Percentiles rank a stretch among this genome's conserved stretches.
phyloP scores from a whole-genome alignment of 2,113 vertebrate species.

The Mixornis gularis region DNA sequence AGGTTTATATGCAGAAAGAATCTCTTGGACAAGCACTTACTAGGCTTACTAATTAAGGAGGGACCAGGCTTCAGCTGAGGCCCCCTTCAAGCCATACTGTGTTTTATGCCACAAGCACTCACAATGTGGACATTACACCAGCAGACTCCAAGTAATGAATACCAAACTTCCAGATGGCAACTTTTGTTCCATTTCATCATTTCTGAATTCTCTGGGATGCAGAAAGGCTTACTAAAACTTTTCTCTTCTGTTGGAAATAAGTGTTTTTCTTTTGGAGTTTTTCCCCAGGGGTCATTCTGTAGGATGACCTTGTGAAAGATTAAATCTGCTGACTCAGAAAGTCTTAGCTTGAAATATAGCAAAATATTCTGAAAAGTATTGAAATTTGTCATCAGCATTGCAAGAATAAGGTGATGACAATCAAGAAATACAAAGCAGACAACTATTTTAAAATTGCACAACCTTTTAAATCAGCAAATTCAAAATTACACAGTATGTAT shows the following conservation, averaged over 20 bases:
- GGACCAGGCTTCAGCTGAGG: background rate
- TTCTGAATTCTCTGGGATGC: background rate
- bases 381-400: background rate
- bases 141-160: background rate
- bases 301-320: background rate
- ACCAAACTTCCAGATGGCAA: background rate
- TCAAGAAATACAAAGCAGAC: background rate
- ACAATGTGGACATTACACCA: background rate
- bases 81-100: fast-evolving
- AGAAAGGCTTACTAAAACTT: background rate
- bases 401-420: background rate
- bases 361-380: background rate
- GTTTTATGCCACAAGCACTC: fast-evolving
- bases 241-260: background rate
- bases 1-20: background rate
- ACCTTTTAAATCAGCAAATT: background rate
- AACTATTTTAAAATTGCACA: background rate
- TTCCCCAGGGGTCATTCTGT: background rate
- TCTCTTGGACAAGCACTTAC: background rate
- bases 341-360: background rate
- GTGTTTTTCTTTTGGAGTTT: background rate
- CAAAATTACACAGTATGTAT: background rate
- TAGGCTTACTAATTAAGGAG: background rate
- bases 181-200: background rate
- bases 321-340: background rate